phyloP scores from a whole-genome alignment of 2,113 vertebrate genomes.

The Tricholaema leucomelas region DNA sequence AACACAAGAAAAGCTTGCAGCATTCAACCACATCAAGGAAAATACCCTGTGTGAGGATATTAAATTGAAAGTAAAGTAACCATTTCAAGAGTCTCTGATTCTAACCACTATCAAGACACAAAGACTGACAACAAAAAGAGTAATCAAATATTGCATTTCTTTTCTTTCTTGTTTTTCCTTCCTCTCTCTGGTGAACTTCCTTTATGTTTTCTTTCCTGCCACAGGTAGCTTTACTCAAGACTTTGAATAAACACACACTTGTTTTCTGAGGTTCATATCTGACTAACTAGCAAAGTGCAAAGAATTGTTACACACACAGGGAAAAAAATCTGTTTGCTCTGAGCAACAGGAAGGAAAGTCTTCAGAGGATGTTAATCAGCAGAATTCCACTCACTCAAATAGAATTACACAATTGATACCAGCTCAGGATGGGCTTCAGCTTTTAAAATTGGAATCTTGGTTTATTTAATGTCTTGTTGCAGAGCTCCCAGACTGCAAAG shows the following conservation, averaged over 20 bases:
- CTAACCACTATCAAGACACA: neutral
- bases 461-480: neutral
- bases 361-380: constrained; percentile 1
- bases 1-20: neutral
- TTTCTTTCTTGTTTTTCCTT: neutral
- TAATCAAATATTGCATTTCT: neutral
- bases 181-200: neutral
- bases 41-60: neutral
- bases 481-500: constrained; percentile 1
- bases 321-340: neutral
- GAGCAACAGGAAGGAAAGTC: neutral
- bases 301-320: neutral
- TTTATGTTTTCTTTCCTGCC: neutral
- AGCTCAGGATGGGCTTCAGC: neutral
- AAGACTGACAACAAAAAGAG: neutral
- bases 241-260: neutral
- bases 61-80: neutral
- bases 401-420: neutral
- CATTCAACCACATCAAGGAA: rapidly evolving
- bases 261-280: neutral
- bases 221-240: neutral
- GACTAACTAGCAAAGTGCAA: neutral
- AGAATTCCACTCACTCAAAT: constrained; percentile 12
- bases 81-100: neutral
- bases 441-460: constrained; percentile 15